Evolutionary conservation across 2,888 invertebrate species (phyloP), one percentile per base, ranked within the genome.

Genomic region (Polyploca ridens): DNA sequence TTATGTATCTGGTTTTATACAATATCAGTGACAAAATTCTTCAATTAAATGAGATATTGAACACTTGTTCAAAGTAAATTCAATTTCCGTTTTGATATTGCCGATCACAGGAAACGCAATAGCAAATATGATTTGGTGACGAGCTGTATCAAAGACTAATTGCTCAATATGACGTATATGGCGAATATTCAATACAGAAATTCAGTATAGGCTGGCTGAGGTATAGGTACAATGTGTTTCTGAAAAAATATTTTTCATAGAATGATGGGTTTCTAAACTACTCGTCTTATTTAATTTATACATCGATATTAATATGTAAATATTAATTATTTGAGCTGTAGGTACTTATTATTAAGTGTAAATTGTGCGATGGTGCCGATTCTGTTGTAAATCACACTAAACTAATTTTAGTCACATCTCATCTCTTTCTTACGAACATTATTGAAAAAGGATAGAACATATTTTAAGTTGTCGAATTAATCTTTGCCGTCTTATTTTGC

Each of bases 101-200:
- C 76, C 77, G 70, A 79, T 79, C 84, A 83, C 77, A 82, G 84
- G 81, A 83, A 88, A 86, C 84, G 81, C 83, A 78, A 82, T 79
- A 71, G 84, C 84, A 88, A 91, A 91, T 89, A 86, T 86, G 86
- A 90, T 90, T 90, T 87, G 81, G 81, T 77, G 83, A 84, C 86
- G 82, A 84, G 83, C 81, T 85, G 78, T 86, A 89, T 91, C 89
- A 90, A 89, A 90, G 84, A 86, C 83, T 90, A 90, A 90, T 90
- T 89, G 86, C 83, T 76, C 78, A 75, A 81, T 85, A 75, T 73
- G 74, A 69, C 74, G 72, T 77, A 77, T 79, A 74, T 73, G 69
- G 68, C 71, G 63, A 67, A 41, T 41, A 41, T 69, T 66, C 66
- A 33, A 63, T 57, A 58, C 27, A 27, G 27, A 19, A 8, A 38